These are phyloP conservation scores for Bombus soroeensis DNA, from an alignment of 1,140 invertebrate genomes.

Conservation along the genomic window DNA sequence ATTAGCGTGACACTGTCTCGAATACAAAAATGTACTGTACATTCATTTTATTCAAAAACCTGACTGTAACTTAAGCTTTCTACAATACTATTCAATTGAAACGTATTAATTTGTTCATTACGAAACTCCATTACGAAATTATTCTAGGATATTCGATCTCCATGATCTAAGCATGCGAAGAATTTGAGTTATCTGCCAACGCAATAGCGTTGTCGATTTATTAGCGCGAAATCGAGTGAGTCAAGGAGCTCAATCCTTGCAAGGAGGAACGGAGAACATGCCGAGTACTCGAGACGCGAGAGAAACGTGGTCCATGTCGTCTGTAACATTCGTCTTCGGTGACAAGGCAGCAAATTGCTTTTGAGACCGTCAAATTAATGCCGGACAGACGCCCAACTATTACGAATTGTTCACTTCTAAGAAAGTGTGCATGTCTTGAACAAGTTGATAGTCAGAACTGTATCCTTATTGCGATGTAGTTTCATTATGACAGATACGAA, in stretches of 20 bases:
- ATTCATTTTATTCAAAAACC: no score
- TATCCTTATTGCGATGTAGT: no score
- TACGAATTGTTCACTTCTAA: conserved; percentile 42
- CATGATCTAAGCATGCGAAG: neutral
- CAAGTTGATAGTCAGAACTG: neutral
- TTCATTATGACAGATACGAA: neutral
- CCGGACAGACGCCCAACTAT: conserved; percentile 32
- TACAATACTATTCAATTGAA: neutral
- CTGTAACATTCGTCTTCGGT: conserved; percentile 66
- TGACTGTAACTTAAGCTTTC: no score
- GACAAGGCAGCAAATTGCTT: conserved; percentile 72
- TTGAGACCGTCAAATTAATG: conserved; percentile 69
- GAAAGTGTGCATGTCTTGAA: conserved; percentile 32
- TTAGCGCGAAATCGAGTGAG: conserved; percentile 35
- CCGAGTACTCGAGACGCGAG: conserved; percentile 13
- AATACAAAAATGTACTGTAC: no score
- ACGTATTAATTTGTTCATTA: neutral
- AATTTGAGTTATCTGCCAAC: conserved; percentile 6
- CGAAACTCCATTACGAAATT: neutral
- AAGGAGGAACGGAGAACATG: conserved; percentile 13
- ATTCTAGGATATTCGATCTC: neutral
- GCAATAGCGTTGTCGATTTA: conserved; percentile 48
- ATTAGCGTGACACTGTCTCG: no score
- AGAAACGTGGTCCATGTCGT: conserved; percentile 53
- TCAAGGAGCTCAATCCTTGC: neutral